Conservation (phyloP, 2,888 invertebrate genomes). For the Scaeva pyrastri region DNA sequence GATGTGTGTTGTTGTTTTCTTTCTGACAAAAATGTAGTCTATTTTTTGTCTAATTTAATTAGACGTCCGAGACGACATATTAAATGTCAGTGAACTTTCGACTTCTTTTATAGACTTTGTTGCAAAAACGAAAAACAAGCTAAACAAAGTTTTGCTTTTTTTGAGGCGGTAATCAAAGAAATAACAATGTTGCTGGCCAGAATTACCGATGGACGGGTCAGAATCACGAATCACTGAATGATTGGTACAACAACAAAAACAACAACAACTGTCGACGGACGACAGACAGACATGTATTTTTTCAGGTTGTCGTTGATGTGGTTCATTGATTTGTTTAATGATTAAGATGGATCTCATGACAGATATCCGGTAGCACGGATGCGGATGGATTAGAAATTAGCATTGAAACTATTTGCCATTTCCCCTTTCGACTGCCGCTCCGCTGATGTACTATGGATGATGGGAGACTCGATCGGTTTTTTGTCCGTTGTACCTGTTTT, state of each 20-base stretch:
- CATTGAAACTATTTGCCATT: constrained; percentile 74
- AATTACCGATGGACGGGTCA: background rate
- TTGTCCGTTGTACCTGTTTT: constrained; percentile 73
- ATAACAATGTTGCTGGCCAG: constrained; percentile 41
- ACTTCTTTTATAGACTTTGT: background rate
- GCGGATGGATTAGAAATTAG: constrained; percentile 65
- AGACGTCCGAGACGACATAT: constrained; percentile 31
- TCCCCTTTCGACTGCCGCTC: background rate
- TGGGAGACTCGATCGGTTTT: constrained; percentile 42
- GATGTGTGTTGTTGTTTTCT: background rate
- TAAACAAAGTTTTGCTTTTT: background rate
- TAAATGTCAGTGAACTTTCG: constrained; percentile 54
- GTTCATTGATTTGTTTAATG: constrained; percentile 68
- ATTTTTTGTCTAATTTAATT: constrained; percentile 33
- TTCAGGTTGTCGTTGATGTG: constrained; percentile 10
- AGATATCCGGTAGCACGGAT: constrained; percentile 36
- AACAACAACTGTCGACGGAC: background rate
- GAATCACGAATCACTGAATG: background rate
- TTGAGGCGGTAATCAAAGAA: constrained; percentile 18
- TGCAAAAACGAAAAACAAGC: background rate
- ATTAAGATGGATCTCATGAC: constrained; percentile 54
- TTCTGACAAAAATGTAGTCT: constrained; percentile 4
- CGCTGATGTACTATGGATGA: background rate
- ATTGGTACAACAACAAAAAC: background rate
- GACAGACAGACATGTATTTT: constrained; percentile 14